These are phyloP conservation scores for Acrocephalus arundinaceus DNA, from an alignment of 2,113 vertebrate genomes.

Conservation along the genomic window DNA sequence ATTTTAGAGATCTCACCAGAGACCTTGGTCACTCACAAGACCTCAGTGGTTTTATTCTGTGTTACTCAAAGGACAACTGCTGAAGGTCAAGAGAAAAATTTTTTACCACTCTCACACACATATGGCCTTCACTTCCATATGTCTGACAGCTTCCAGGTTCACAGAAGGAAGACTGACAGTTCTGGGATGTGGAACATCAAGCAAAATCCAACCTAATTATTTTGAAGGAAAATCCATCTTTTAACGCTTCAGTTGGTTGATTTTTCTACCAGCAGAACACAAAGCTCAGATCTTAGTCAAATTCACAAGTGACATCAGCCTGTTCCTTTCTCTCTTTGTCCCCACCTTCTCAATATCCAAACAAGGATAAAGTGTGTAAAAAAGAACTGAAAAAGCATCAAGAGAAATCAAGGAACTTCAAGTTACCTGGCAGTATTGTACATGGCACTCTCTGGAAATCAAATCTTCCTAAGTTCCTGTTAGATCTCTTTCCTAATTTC, in stretches of 20 bases:
- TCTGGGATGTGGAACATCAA: neutral
- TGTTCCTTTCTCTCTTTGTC: neutral
- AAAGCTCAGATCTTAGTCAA: neutral
- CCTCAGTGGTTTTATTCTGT: neutral
- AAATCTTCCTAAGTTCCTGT: neutral
- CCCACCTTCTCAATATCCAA: neutral
- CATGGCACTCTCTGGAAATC: neutral
- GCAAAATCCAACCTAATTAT: neutral
- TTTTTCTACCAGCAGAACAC: neutral
- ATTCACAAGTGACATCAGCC: neutral
- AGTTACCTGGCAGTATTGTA: neutral
- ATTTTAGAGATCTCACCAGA: neutral
- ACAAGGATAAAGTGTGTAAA: neutral
- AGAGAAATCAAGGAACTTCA: neutral
- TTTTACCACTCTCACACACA: neutral
- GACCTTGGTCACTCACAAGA: neutral
- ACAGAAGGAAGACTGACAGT: neutral
- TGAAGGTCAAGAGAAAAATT: neutral
- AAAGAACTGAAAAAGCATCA: neutral
- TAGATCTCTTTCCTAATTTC: neutral
- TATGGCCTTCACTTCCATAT: neutral
- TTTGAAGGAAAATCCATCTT: slow-evolving; percentile 6
- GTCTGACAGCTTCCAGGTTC: neutral
- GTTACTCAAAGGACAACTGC: neutral
- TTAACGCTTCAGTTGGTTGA: neutral